Evolutionary conservation across 2,797 vertebrate genomes (phyloP), one percentile per base, ranked within the genome.

Genomic region (Botia kubotai): DNA sequence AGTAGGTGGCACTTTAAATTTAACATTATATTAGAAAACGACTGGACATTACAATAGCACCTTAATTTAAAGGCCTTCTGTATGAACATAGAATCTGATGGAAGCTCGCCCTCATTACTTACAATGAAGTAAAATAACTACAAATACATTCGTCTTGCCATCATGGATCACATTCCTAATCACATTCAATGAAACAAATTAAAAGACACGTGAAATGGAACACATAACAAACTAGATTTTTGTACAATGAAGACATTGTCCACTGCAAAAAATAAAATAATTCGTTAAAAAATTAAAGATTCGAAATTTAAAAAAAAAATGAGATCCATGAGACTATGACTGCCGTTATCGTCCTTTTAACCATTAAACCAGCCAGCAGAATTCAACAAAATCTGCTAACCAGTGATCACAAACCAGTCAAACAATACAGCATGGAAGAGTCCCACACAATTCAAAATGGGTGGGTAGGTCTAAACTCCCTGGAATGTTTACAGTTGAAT

Each of bases 41-140:
- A 79, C 43, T 65, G 46, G 46, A 60, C 39, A 19, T 83, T 69
- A 79, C 63, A 75, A 72, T 85, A 86, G 85, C 81, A 86, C 81
- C 85, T 43, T 84, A 67, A 65, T 73, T 76, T 81, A 77, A 19
- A 77, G 81, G 80, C 73, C 50, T 39, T 69, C 55, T 79, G 16
- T 74, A 77, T 80, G 33, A 70, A 84, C 60, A 55, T 52, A 33
- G 46, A 71, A 36, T 82, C 69, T 26, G 67, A 83, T 72, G 85
- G 83, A 82, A 84, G 83, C 74, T 67, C 82, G n/a, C 66, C 36
- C 58, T 82, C 21, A 62, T 67, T 86, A 79, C 84, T 84, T 83
- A 86, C 83, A 83, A 16, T 62, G 57, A 74, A 67, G 12, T 72
- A 76, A 70, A 50, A 80, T 72, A 77, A 74, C 52, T 58, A 76